Evolutionary conservation across 1,140 invertebrate genomes (phyloP).

Genomic region (Drosophila subobscura): DNA sequence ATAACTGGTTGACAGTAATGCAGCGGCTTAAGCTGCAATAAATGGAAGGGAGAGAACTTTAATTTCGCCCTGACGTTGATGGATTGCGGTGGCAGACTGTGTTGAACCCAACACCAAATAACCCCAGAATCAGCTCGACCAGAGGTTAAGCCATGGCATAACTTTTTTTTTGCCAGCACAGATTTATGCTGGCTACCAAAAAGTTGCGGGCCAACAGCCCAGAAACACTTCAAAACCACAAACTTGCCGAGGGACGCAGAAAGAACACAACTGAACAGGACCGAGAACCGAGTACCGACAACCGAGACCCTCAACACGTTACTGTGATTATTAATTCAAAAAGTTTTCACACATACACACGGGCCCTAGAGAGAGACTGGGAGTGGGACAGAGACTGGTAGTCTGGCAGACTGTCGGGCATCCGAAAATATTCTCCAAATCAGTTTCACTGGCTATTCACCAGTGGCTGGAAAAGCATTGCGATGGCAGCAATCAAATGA

Average conservation of each 20-base stretch:
- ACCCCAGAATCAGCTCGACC: slow-evolving; percentile 2
- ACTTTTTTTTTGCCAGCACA: slow-evolving; percentile 35
- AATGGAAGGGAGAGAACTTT: slow-evolving; percentile 29
- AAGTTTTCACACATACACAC: slow-evolving; percentile 53
- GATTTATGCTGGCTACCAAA: slow-evolving; percentile 42
- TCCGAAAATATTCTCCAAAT: slow-evolving; percentile 18
- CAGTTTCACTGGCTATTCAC: slow-evolving; percentile 11
- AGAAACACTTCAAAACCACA: neutral
- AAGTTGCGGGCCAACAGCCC: slow-evolving; percentile 28
- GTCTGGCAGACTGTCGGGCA: slow-evolving; percentile 7
- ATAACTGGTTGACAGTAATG: slow-evolving; percentile 39
- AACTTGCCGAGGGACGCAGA: neutral
- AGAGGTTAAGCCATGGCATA: slow-evolving; percentile 40
- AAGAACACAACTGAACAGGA: no score
- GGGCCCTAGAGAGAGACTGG: neutral
- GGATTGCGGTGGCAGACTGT: slow-evolving; percentile 40
- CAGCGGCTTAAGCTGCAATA: slow-evolving; percentile 45
- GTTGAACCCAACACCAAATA: slow-evolving; percentile 21
- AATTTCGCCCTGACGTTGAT: slow-evolving; percentile 51
- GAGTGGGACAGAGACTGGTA: neutral
- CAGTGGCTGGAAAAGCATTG: slow-evolving; percentile 13
- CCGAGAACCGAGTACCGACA: slow-evolving; percentile 6
- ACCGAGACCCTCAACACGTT: slow-evolving; percentile 47
- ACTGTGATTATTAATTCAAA: slow-evolving; percentile 62
- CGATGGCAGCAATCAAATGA: slow-evolving; percentile 14